Conservation (phyloP, 2,888 invertebrate genomes). For the Phrixothrix hirtus region DNA sequence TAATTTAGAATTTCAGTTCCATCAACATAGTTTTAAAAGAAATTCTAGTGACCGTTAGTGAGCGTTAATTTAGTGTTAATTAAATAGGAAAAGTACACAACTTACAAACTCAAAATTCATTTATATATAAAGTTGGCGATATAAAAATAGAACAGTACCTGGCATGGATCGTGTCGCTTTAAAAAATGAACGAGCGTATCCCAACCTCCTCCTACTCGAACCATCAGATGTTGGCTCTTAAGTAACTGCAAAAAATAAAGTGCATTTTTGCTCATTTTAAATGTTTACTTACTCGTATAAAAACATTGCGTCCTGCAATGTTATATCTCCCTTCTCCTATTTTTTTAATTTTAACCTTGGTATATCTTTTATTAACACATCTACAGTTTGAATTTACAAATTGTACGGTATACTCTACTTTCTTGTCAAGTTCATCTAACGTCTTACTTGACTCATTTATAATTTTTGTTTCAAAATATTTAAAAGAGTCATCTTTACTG, state of each 20-base stretch:
- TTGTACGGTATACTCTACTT: slow-evolving; percentile 72
- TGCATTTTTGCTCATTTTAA: background rate
- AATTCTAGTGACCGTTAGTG: too few species aligned
- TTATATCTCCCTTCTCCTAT: slow-evolving; percentile 86
- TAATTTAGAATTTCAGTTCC: too few species aligned
- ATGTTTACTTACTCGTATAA: slow-evolving; percentile 77
- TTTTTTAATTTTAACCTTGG: slow-evolving; percentile 75
- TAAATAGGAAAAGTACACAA: background rate
- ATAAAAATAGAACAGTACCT: too few species aligned
- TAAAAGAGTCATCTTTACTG: slow-evolving; percentile 15
- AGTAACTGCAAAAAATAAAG: slow-evolving; percentile 67
- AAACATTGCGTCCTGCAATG: slow-evolving; percentile 84
- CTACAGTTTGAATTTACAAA: slow-evolving; percentile 75
- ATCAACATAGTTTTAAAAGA: too few species aligned
- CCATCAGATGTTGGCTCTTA: slow-evolving; percentile 94
- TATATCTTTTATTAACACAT: slow-evolving; percentile 71
- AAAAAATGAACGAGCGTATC: slow-evolving; percentile 92
- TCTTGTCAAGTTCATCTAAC: slow-evolving; percentile 67
- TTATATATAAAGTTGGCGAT: too few species aligned
- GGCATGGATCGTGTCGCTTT: slow-evolving; percentile 84
- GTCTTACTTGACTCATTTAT: slow-evolving; percentile 12
- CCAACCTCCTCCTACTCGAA: slow-evolving; percentile 93
- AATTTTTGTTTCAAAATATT: slow-evolving; percentile 14
- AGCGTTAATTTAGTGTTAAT: background rate
- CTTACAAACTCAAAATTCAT: background rate